A percentile compares a stretch with the other conserved stretches of the same genome.
Evolutionary conservation across 37 sponge, comb jelly and placozoan species (phyloP).

Genomic region (Spongilla lacustris): DNA sequence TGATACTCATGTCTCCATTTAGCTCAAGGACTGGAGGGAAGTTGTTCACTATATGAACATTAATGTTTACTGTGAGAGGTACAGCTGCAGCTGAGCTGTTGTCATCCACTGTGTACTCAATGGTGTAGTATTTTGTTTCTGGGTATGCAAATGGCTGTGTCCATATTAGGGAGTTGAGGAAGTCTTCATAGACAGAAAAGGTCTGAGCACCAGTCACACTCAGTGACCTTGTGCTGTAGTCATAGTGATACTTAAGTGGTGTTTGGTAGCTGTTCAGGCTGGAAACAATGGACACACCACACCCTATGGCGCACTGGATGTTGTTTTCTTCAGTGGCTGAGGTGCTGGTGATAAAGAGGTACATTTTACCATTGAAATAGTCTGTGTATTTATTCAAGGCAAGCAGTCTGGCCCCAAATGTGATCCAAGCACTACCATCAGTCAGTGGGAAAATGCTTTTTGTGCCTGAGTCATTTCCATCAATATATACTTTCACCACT

Average conservation of each 20-base stretch:
- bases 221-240: conserved; percentile 54
- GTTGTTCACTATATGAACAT: conserved; percentile 50
- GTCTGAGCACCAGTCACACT: conserved; percentile 5
- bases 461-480: conserved; percentile 23
- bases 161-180: conserved; percentile 66
- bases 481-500: conserved; percentile 47
- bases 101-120: conserved; percentile 68
- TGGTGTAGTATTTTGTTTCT: neutral
- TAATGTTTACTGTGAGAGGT: conserved; percentile 33
- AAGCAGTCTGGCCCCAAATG: conserved; percentile 43
- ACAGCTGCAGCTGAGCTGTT: conserved; percentile 26
- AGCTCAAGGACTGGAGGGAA: conserved; percentile 73
- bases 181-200: conserved; percentile 46
- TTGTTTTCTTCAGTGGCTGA: conserved; percentile 18
- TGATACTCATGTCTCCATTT: conserved; percentile 44
- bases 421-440: conserved; percentile 36
- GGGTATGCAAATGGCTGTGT: conserved; percentile 62
- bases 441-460: conserved; percentile 7
- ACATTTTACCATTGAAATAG: conserved; percentile 74
- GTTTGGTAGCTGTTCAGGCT: neutral
- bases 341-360: conserved; percentile 32
- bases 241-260: conserved; percentile 26
- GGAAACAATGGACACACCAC: conserved; percentile 71
- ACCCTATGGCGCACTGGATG: conserved; percentile 76
- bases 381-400: neutral